Conservation (phyloP, 1,140 invertebrate genomes). For the Atopsyche davidsoni region DNA sequence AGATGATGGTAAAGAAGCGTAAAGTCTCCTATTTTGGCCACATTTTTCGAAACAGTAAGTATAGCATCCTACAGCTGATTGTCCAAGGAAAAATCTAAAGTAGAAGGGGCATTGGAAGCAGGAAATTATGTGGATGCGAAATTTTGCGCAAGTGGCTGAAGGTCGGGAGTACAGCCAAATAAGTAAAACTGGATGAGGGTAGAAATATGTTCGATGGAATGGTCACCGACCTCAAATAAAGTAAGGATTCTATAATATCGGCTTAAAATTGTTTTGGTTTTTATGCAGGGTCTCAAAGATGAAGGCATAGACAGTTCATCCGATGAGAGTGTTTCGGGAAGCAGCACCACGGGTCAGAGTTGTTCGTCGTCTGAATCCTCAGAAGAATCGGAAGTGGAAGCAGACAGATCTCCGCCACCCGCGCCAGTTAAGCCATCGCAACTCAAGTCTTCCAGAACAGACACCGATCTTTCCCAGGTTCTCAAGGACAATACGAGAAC, state of each 20-base stretch:
- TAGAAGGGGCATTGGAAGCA: no score
- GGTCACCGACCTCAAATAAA: not conserved
- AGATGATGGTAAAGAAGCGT: no score
- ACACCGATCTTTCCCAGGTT: slow-evolving; percentile 37
- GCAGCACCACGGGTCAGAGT: slow-evolving; percentile 44
- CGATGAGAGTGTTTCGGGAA: slow-evolving; percentile 41
- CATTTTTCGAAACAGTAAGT: no score
- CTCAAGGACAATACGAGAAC: slow-evolving; percentile 29
- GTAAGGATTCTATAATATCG: not conserved
- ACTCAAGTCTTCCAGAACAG: slow-evolving; percentile 42
- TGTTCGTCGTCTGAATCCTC: slow-evolving; percentile 46
- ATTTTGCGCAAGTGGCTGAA: no score
- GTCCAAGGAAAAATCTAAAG: no score
- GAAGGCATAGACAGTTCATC: slow-evolving; percentile 49
- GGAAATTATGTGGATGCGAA: no score
- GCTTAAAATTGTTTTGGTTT: not conserved
- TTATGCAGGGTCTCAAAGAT: slow-evolving; percentile 43
- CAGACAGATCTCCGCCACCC: slow-evolving; percentile 23
- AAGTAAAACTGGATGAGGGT: no score
- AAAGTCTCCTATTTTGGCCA: no score
- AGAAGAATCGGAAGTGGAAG: slow-evolving; percentile 31
- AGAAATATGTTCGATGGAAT: no score
- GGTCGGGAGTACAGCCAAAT: no score
- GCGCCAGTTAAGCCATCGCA: slow-evolving; percentile 38
- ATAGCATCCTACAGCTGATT: no score